Evolutionary conservation across 2,888 invertebrate species (phyloP).

Genomic region (Dasypolia templi): DNA sequence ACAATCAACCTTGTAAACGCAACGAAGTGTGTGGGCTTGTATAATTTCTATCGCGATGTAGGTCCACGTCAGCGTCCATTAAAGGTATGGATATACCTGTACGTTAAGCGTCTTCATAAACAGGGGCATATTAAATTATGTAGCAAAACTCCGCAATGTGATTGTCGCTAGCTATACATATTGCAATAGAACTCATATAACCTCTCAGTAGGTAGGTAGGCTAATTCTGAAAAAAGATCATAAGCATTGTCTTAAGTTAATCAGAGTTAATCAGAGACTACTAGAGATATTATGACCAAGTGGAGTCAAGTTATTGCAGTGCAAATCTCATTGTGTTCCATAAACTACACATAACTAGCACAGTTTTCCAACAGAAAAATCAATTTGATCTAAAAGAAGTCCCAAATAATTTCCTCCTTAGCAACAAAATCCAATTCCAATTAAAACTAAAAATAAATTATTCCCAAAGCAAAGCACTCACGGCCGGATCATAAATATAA

Average conservation of each 20-base stretch:
- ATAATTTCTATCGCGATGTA: no score
- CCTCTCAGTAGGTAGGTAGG: no score
- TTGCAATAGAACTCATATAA: no score
- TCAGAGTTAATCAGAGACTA: no score
- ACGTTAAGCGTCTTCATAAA: no score
- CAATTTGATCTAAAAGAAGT: neutral
- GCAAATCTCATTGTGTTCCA: neutral
- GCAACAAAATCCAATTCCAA: conserved; percentile 38
- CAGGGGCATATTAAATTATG: no score
- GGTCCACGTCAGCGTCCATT: no score
- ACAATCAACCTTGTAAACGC: neutral
- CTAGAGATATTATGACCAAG: neutral
- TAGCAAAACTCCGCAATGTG: no score
- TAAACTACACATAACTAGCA: neutral
- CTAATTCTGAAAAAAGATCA: no score
- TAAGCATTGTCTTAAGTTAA: no score
- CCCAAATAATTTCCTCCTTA: conserved; percentile 4
- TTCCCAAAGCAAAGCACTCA: conserved; percentile 40
- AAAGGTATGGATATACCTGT: no score
- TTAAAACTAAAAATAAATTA: conserved; percentile 52
- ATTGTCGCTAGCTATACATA: no score
- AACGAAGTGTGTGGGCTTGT: neutral
- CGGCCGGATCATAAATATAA: conserved; percentile 55
- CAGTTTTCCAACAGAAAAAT: conserved; percentile 16
- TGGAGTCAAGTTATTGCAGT: neutral